These are phyloP conservation scores for Drosophila miranda DNA, from an alignment of 1,140 invertebrate genomes.

Conservation along the genomic window DNA sequence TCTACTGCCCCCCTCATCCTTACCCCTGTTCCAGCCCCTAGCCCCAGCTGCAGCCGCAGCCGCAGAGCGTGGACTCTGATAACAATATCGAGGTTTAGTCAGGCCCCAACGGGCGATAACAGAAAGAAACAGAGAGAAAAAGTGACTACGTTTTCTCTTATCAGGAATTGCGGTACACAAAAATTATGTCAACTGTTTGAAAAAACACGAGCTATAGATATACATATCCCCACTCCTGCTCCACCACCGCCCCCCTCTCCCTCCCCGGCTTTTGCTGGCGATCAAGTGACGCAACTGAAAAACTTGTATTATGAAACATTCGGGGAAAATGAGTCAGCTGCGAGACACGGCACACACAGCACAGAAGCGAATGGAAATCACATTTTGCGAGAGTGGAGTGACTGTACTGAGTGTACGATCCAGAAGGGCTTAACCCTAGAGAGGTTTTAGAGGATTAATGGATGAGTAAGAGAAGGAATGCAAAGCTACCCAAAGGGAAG, in stretches of 20 bases:
- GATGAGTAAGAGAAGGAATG: no score
- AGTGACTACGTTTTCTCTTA: conserved; percentile 27
- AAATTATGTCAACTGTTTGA: conserved; percentile 71
- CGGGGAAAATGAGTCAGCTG: conserved; percentile 32
- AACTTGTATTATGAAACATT: conserved; percentile 20
- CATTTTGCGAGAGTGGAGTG: not conserved
- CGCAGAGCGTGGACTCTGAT: conserved; percentile 15
- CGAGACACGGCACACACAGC: not conserved
- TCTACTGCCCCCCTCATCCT: not conserved
- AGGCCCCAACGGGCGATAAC: conserved; percentile 29
- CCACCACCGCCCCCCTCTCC: not conserved
- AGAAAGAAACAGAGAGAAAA: conserved; percentile 21
- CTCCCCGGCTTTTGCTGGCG: not conserved
- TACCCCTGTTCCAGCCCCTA: no score
- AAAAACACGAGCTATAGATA: conserved; percentile 38
- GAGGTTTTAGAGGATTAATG: no score
- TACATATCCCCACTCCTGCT: not conserved
- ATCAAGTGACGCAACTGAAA: conserved; percentile 46
- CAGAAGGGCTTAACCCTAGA: no score
- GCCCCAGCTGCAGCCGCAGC: no score
- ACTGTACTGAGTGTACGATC: no score
- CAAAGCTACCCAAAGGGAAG: no score
- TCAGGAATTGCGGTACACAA: conserved; percentile 41
- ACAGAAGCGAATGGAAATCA: conserved; percentile 4
- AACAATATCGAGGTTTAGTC: conserved; percentile 50